Evolutionary conservation across 2,888 invertebrate genomes (phyloP).

Genomic region (Teleogryllus oceanicus): DNA sequence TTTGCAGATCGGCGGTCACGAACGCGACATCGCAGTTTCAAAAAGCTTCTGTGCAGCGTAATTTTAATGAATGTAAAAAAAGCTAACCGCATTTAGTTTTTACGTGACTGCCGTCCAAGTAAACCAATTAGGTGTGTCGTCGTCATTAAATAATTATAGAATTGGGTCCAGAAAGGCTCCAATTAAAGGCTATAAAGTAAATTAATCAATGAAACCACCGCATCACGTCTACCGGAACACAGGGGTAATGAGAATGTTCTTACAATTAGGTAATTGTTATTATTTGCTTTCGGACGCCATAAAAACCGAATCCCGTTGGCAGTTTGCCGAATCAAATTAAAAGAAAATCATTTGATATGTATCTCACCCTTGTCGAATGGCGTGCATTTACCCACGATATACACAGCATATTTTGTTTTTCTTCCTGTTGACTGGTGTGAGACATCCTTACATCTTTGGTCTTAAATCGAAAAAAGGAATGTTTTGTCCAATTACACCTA

Average conservation of each 20-base stretch:
- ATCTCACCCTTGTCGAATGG: too few species aligned
- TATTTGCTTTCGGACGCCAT: background rate
- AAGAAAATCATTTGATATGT: too few species aligned
- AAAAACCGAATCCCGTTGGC: background rate
- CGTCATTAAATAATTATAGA: background rate
- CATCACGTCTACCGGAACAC: background rate
- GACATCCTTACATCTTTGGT: too few species aligned
- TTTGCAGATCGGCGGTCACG: background rate
- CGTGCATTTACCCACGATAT: too few species aligned
- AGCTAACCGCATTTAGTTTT: background rate
- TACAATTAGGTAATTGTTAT: background rate
- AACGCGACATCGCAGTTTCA: background rate
- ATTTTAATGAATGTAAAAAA: slow-evolving; percentile 10
- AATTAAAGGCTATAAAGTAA: background rate
- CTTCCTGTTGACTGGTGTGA: too few species aligned
- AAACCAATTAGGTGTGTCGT: slow-evolving; percentile 6
- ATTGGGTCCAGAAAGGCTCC: background rate
- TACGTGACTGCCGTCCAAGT: slow-evolving; percentile 4
- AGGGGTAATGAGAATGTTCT: background rate
- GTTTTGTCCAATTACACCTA: too few species aligned
- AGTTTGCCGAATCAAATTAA: background rate
- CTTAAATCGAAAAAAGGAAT: too few species aligned
- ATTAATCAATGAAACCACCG: background rate
- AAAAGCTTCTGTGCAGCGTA: background rate
- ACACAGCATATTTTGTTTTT: too few species aligned